Conservation (phyloP, 2,797 vertebrate species). For the Eurystomus glaucurus region DNA sequence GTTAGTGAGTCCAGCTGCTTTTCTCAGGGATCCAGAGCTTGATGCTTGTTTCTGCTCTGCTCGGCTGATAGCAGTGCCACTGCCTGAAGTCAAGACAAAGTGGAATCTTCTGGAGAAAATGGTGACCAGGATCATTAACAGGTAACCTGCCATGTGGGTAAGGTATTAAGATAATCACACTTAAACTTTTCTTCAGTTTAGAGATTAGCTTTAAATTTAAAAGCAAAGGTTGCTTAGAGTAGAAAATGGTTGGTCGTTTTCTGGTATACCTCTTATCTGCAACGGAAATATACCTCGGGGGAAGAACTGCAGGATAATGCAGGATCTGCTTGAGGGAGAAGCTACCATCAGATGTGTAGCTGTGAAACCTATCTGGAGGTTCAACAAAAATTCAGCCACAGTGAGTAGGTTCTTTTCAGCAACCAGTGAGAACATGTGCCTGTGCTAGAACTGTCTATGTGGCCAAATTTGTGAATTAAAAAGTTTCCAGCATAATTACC, state of each 20-base stretch:
- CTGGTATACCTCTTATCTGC: not conserved
- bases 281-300: not conserved
- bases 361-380: not conserved
- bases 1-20: not conserved
- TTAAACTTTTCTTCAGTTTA: not conserved
- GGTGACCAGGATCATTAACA: not conserved
- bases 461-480: not conserved
- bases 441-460: not conserved
- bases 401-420: not conserved
- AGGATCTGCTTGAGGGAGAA: not conserved
- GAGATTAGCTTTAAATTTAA: not conserved
- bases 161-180: not conserved
- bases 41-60: not conserved
- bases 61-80: not conserved
- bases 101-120: not conserved
- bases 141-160: not conserved
- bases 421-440: rapidly evolving
- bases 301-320: not conserved
- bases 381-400: not conserved
- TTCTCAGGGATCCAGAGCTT: not conserved
- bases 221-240: not conserved
- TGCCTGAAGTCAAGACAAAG: not conserved
- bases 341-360: rapidly evolving
- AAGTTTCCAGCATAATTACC: not conserved
- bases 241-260: not conserved